Conservation (phyloP, 2,888 invertebrate species). For the Nebria brevicollis region DNA sequence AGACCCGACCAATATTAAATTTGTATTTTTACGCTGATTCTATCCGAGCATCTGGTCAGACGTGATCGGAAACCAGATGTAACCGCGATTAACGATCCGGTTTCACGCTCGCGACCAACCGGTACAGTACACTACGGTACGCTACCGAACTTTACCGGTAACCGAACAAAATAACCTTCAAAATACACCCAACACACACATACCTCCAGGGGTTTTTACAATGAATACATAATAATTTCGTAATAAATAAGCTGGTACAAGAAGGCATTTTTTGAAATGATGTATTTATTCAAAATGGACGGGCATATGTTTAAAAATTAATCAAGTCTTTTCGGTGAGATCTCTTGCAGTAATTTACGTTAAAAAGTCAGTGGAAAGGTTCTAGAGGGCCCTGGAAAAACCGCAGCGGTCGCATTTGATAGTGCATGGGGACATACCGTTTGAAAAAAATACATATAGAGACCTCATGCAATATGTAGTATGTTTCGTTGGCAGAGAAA, state of each 20-base stretch:
- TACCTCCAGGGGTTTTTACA: background rate
- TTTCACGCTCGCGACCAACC: slow-evolving; percentile 35
- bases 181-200: slow-evolving; percentile 1
- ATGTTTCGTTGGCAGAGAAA: background rate
- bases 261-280: background rate
- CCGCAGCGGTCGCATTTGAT: slow-evolving; percentile 12
- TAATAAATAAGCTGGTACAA: background rate
- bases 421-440: slow-evolving; percentile 12
- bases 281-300: background rate
- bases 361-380: background rate
- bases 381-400: background rate
- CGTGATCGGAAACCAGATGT: slow-evolving; percentile 68
- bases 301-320: background rate
- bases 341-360: background rate
- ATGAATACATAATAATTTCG: too few species aligned
- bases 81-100: slow-evolving; percentile 68
- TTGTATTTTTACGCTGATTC: slow-evolving; percentile 74
- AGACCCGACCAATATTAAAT: slow-evolving; percentile 66
- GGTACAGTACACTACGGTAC: background rate
- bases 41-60: slow-evolving; percentile 65
- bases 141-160: slow-evolving; percentile 9
- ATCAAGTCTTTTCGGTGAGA: background rate
- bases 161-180: background rate
- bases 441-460: background rate
- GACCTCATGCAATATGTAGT: background rate